These are phyloP conservation scores for Lagocephalus sceleratus DNA, from an alignment of 2,797 vertebrate species.

Conservation along the genomic window DNA sequence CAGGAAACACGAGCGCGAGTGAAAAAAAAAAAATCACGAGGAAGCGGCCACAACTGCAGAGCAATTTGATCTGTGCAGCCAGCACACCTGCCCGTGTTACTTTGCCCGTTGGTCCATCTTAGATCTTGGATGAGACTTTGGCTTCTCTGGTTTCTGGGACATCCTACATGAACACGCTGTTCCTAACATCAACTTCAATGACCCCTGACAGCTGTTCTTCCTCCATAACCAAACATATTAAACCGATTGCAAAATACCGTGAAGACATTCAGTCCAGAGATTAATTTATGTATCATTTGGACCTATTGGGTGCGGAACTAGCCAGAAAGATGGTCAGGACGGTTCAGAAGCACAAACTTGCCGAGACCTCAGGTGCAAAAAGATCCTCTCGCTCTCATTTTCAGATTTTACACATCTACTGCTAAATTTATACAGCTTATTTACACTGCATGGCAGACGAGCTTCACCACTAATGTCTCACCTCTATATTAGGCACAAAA, in stretches of 20 bases:
- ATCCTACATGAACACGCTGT: constrained; percentile 30
- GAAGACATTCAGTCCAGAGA: not conserved
- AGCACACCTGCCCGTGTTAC: constrained; percentile 59
- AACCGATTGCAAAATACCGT: too few relatives aligned
- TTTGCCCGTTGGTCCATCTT: constrained; percentile 21
- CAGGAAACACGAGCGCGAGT: not conserved
- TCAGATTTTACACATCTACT: constrained; percentile 61
- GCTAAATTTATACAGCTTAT: constrained; percentile 72
- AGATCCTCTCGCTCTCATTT: constrained; percentile 19
- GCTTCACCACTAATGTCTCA: constrained; percentile 52
- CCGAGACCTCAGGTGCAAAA: constrained; percentile 5
- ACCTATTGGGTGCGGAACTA: too few relatives aligned
- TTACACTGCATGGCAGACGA: constrained; percentile 71
- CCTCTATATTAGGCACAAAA: constrained; percentile 68
- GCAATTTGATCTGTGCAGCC: not conserved
- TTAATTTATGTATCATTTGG: too few relatives aligned
- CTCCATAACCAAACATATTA: not conserved
- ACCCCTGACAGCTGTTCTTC: not conserved
- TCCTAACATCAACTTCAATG: constrained; percentile 14
- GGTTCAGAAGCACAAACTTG: too few relatives aligned
- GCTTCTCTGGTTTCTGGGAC: constrained; percentile 31
- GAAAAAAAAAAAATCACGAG: not conserved
- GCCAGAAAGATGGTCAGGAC: too few relatives aligned
- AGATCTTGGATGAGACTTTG: constrained; percentile 31
- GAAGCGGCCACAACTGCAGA: not conserved